These are phyloP conservation scores for Colistium nudipinnis DNA, from an alignment of 2,113 vertebrate genomes.

Conservation along the genomic window DNA sequence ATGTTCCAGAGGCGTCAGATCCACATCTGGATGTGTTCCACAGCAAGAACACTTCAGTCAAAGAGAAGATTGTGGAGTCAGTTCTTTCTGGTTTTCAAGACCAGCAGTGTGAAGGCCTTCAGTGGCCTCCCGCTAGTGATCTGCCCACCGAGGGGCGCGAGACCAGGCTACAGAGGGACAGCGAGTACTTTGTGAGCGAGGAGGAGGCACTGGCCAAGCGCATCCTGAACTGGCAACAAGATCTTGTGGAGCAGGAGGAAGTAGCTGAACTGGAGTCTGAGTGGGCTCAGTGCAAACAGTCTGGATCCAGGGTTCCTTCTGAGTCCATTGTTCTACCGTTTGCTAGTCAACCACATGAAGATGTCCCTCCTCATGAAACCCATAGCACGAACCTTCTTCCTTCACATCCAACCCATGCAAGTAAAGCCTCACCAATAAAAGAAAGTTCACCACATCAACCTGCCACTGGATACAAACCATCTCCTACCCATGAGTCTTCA, in stretches of 20 bases:
- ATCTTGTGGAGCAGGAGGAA: conserved; percentile 77
- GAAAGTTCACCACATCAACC: background rate
- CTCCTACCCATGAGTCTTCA: background rate
- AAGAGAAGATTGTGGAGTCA: conserved; percentile 31
- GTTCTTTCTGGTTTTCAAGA: conserved; percentile 34
- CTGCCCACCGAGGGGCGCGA: conserved; percentile 61
- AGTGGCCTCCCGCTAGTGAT: conserved; percentile 30
- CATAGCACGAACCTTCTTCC: background rate
- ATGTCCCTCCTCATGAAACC: conserved; percentile 1
- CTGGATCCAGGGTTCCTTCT: conserved; percentile 14
- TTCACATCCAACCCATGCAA: background rate
- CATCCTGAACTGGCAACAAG: conserved; percentile 80
- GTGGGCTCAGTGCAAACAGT: conserved; percentile 61
- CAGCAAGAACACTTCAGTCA: background rate
- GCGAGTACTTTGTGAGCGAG: conserved; percentile 80
- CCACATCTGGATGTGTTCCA: background rate
- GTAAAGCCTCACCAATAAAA: background rate
- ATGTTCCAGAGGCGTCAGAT: background rate
- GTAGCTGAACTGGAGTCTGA: conserved; percentile 77
- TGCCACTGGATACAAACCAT: background rate
- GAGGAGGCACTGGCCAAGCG: conserved; percentile 79
- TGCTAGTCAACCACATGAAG: conserved; percentile 1
- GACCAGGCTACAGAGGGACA: conserved; percentile 73
- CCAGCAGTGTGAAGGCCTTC: conserved; percentile 19
- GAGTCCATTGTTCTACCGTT: conserved; percentile 26